These are phyloP conservation scores for Pan troglodytes DNA, from an alignment of 2,113 vertebrate species.

Conservation along the genomic window DNA sequence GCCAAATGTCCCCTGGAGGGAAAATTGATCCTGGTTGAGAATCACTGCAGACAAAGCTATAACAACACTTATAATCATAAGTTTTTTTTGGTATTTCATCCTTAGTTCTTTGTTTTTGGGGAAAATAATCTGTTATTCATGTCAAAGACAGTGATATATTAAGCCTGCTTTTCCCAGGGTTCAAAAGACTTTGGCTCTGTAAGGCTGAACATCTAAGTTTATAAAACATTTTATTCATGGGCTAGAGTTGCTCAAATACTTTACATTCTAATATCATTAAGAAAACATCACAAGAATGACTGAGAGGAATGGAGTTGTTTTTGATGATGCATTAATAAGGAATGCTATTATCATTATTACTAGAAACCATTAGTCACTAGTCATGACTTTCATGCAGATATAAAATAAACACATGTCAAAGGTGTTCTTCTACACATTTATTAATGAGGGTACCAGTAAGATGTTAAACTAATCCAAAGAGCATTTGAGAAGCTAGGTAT, in stretches of 20 bases:
- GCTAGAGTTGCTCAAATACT: neutral
- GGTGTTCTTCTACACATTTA: neutral
- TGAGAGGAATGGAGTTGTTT: slow-evolving; percentile 22
- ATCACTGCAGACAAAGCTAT: neutral
- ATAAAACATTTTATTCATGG: neutral
- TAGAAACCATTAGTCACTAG: neutral
- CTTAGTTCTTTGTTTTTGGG: neutral
- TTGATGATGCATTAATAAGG: neutral
- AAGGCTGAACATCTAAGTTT: neutral
- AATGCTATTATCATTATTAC: neutral
- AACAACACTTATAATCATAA: neutral
- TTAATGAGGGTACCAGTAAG: neutral
- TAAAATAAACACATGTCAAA: neutral
- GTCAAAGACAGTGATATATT: neutral
- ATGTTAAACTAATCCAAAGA: neutral
- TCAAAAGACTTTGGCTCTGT: neutral
- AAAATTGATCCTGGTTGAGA: neutral
- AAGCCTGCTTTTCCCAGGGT: neutral
- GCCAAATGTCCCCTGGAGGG: neutral
- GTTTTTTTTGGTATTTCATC: neutral
- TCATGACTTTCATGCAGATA: neutral
- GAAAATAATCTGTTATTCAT: slow-evolving; percentile 32
- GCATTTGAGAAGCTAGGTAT: neutral
- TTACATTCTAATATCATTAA: neutral
- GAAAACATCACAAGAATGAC: neutral